Evolutionary conservation across 2,888 invertebrate species (phyloP), one percentile per base, ranked within the genome.

Genomic region (Melanargia galathea): DNA sequence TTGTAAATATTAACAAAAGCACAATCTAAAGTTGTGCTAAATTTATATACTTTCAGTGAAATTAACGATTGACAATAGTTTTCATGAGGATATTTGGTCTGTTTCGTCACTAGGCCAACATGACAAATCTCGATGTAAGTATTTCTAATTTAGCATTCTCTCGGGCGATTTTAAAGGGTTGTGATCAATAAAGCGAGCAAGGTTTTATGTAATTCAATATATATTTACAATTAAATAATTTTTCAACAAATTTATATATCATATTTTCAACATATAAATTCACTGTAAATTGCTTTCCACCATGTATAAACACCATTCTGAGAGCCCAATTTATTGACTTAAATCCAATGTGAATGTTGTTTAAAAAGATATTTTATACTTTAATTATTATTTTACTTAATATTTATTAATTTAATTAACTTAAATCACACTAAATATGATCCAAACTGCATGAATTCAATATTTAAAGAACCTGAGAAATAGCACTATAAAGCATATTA

Each of bases 71-170:
- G n/a, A 4, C 8, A 20, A 45, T 6, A 33, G 33, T 46, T 20
- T 45, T 46, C 2, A 33, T 18, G 46, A 46, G 57, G 20, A 20
- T 45, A 30, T n/a, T 46, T 8, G 38, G 40, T 24, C 24, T 11
- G 40, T 46, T 20, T 33, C 46, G 8, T 46, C 33, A 20, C 30
- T 57, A 62, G 43, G 22, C 49, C 60, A 78, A 71, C 65, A 86
- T 86, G 86, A 86, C 86, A 58, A 82, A 85, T 65, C 80, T 86
- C 38, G 80, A 86, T 71, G 86, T 86, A 75, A 82, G 86, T 82
- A 73, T 26, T 49, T 46, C 38, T 43, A 55, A 51, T 33, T 51
- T 16, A 51, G 30, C 51, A 51, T 51, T 51, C 30, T 30, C 8
- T 30, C 11, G 11, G 4, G 10, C 10, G 18, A 33, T 30, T 16